phyloP scores from a whole-genome alignment of 1,140 invertebrate genomes.

The Papilio xuthus region DNA sequence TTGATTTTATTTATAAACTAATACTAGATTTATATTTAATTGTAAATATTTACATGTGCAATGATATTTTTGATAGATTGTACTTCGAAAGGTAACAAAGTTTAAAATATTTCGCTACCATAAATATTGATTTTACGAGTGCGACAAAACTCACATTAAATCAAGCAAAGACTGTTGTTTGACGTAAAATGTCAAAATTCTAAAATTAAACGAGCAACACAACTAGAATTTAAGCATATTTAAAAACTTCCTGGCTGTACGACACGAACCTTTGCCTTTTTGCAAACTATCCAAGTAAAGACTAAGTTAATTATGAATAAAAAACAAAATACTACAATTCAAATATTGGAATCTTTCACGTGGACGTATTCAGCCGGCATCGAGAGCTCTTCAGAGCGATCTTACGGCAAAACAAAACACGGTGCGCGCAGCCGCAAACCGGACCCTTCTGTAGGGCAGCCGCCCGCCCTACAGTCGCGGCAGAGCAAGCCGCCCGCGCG shows the following conservation, averaged over 20 bases:
- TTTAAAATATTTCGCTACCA: not conserved
- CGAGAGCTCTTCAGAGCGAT: constrained; percentile 50
- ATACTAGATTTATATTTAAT: not conserved
- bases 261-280: not conserved
- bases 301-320: not conserved
- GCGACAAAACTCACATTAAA: not conserved
- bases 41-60: not conserved
- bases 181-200: not conserved
- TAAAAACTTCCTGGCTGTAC: not conserved
- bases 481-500: constrained; percentile 66
- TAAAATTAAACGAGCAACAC: not conserved
- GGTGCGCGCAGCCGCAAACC: constrained; percentile 65
- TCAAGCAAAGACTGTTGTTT: not conserved
- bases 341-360: constrained; percentile 56
- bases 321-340: not conserved
- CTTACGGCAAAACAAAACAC: constrained; percentile 60
- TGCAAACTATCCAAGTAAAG: not conserved
- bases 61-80: too few species aligned
- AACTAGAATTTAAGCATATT: not conserved
- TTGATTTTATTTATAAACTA: not conserved
- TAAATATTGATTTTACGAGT: not conserved
- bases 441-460: constrained; percentile 50
- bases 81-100: not conserved
- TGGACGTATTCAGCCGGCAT: constrained; percentile 50
- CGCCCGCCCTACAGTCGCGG: constrained; percentile 65